Evolutionary conservation across 2,113 vertebrate species (phyloP), one percentile per base, ranked within the genome.

Genomic region (Corythoichthys haematopterus): DNA sequence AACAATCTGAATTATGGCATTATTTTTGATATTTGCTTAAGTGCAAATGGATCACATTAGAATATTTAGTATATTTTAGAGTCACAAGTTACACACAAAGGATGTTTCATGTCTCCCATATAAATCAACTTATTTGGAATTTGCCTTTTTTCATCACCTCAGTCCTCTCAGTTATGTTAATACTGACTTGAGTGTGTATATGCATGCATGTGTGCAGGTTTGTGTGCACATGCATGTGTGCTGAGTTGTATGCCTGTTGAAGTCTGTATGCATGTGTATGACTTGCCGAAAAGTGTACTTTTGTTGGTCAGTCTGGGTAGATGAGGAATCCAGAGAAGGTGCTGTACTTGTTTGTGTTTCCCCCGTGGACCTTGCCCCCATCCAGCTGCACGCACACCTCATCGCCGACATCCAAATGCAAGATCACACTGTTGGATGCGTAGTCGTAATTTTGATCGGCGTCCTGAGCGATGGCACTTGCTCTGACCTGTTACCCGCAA

Each of bases 291-390:
- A 33, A 55, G 52, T 55, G 3, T 37, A 3, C 43, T 43, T 50
- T 51, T 65, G 43, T 64, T 35, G 1, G 87, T 91, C 92, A 95
- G 90, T 95, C 94, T 0, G 95, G 93, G 86, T 96, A 98, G 88
- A 98, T 94, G 87, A 97, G 94, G 90, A 97, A 98, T 70, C 95
- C 96, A 0, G 95, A 97, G 89, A 98, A 96, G 77, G 95, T 98
- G 93, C 95, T 96, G 90, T 97, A 97, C 83, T 96, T 98, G 90
- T 98, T 98, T 84, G 92, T 95, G 89, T 96, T 98, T 56, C 96
- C 96, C 1, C 96, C 95, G 1, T 97, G 96, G 69, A 95, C 96
- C 82, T 98, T 98, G 37, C 96, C 96, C 1, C 95, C 96, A 0
- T 98, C 96, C 88, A 97, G 90, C 82, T 97, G 95, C 84, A 98